Conservation (phyloP, 2,113 vertebrate species). For the Sterrhoptilus dennistouni region DNA sequence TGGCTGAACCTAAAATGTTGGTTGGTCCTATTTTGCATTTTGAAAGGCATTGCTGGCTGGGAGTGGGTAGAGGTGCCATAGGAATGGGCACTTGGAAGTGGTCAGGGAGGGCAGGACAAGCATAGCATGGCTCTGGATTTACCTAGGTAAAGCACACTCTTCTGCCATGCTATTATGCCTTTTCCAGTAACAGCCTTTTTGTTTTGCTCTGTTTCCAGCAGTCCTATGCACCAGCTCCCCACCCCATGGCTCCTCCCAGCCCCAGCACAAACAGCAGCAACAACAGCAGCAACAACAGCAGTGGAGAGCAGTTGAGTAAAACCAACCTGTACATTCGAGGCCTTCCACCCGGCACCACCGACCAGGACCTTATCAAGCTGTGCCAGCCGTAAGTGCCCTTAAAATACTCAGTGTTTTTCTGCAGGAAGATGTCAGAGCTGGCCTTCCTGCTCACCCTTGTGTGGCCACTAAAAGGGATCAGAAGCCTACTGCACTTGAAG, state of each 20-base stretch:
- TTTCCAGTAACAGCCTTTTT: slow-evolving; percentile 52
- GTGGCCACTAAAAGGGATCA: neutral
- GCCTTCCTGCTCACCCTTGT: neutral
- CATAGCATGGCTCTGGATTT: neutral
- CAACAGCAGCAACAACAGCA: slow-evolving; percentile 88
- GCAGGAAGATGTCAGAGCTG: neutral
- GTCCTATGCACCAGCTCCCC: slow-evolving; percentile 97
- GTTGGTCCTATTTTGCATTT: accelerated
- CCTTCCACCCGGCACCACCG: slow-evolving; percentile 94
- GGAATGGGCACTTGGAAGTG: no score
- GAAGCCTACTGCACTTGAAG: neutral
- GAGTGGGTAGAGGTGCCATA: accelerated
- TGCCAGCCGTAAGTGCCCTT: slow-evolving; percentile 92
- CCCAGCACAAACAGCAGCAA: slow-evolving; percentile 95
- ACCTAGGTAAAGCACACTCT: neutral
- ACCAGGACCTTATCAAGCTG: slow-evolving; percentile 98
- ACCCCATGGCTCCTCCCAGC: slow-evolving; percentile 98
- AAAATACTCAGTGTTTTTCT: neutral
- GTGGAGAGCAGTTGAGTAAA: slow-evolving; percentile 95
- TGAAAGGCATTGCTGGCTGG: neutral
- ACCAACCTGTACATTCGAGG: slow-evolving; percentile 98
- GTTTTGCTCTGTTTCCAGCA: slow-evolving; percentile 80
- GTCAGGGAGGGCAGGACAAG: neutral
- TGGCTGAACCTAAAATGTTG: neutral
- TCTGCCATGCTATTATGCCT: neutral